Evolutionary conservation across 2,797 vertebrate genomes (phyloP).

Genomic region (Rhinoraja longicauda): DNA sequence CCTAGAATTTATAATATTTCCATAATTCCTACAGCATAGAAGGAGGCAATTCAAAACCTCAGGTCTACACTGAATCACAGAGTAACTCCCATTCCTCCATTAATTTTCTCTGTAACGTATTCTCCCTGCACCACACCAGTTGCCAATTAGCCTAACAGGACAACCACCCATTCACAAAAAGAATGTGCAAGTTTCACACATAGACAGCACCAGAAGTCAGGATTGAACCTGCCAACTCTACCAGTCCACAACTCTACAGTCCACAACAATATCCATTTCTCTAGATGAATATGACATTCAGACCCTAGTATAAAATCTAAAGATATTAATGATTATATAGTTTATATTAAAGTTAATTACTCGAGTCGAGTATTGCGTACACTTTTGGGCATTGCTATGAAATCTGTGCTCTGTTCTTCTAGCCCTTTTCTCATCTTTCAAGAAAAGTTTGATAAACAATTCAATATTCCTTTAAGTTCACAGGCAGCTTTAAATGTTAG

Average conservation of each 20-base stretch:
- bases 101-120: no score
- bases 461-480: not conserved
- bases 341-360: not conserved
- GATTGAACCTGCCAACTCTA: no score
- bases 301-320: not conserved
- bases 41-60: no score
- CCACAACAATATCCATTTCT: not conserved
- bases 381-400: not conserved
- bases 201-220: no score
- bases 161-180: no score
- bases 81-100: no score
- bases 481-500: not conserved
- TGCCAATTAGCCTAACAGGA: no score
- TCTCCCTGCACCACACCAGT: no score
- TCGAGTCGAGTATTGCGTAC: not conserved
- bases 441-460: not conserved
- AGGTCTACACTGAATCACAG: no score
- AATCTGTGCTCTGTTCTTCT: not conserved
- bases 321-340: not conserved
- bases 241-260: no score
- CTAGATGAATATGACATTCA: not conserved
- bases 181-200: no score
- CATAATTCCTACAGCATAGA: no score
- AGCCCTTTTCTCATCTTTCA: not conserved
- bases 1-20: not conserved